Base-by-base conservation (phyloP, 2,888 invertebrate species). In the Rotaria macrura region DNA sequence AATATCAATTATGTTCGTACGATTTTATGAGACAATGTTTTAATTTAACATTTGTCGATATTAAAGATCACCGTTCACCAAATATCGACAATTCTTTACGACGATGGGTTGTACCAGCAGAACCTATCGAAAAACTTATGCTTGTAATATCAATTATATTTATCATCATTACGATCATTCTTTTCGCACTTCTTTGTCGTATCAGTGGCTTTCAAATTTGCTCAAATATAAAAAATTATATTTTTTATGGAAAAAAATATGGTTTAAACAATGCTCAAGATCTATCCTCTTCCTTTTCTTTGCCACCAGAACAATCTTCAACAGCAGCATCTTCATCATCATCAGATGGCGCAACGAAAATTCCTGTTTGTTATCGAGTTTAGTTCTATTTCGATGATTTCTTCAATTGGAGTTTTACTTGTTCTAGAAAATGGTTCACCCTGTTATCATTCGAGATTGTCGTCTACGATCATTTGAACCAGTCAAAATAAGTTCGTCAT, bases 241-340 rank as follows among this genome's bases (percentile, higher is more conserved):
- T 74, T 23, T 74, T 40, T 5, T 74, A 74, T 25, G 74, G 74
- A 74, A 74, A 74, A 40, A 74, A 74, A 40, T 74, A 74, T 74
- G 74, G 74, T 40, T 23, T 74, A 40, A 74, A 40, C 20, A 40
- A 40, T 40, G 14, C n/a, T 52, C 52, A 52, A 52, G 20, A 52
- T 52, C 3, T 52, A 49, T 49, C 43, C 43, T 43, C 43, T 43
- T 43, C 43, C 10, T 43, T 43, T 43, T 43, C 43, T 43, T 43
- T 10, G 10, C 43, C 43, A 43, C 43, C 43, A 43, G 6, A 7
- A 7, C 43, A 5, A 57, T 29, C 57, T 14, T 3, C 43, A 43
- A 10, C 43, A 43, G 43, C 43, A 43, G 43, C 49, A 49, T 49
- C 49, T 2, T n/a, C 55, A 29, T n/a, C 25, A 29, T 10, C n/a